Base-by-base conservation (phyloP, 2,888 invertebrate genomes). In the Meloe dianella region DNA sequence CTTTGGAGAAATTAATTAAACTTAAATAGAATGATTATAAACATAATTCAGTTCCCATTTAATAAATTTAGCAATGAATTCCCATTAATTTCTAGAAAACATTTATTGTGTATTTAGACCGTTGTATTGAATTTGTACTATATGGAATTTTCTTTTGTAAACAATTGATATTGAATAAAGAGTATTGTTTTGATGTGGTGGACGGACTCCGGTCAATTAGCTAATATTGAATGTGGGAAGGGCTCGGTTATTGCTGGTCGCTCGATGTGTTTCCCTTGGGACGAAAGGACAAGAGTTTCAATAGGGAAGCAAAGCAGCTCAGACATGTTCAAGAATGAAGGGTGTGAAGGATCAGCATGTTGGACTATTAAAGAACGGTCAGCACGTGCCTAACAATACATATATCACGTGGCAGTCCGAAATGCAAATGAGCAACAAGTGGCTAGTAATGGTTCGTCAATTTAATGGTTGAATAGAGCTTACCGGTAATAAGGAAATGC, bases 401-500 rank as follows among this genome's bases (percentile, higher is more conserved):
- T 81, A 78, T 83, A 82, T 82, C 81, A 82, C 82, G 82, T 81
- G 82, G 76, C 75, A 77, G 74, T 75, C 73, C 74, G 74, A 75
- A 76, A 81, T 82, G 80, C 80, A 81, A 81, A 82, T 80, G 79
- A 81, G 78, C 81, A 82, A 83, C 81, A 83, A 82, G 82, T 80
- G 79, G 75, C 29, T 32, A 63, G 63, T 51, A 24, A 22, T 60
- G 14, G 14, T 30, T 17, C 29, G 22, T 57, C 22, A 27, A 51
- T 57, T 41, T 60, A 41, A 57, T 30, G 62, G 59, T 61, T 30
- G 27, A 51, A 24, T 56, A 38, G 66, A n/a, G 85, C 89, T 87
- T 81, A 95, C 94, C 94, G 91, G 86, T 95, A 95, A 85, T 95
- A 95, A 67, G 94, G 93, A 84, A 95, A 95, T 77, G 93, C 94